Conservation (phyloP, 2,113 vertebrate genomes). For the Trachemys scripta region DNA sequence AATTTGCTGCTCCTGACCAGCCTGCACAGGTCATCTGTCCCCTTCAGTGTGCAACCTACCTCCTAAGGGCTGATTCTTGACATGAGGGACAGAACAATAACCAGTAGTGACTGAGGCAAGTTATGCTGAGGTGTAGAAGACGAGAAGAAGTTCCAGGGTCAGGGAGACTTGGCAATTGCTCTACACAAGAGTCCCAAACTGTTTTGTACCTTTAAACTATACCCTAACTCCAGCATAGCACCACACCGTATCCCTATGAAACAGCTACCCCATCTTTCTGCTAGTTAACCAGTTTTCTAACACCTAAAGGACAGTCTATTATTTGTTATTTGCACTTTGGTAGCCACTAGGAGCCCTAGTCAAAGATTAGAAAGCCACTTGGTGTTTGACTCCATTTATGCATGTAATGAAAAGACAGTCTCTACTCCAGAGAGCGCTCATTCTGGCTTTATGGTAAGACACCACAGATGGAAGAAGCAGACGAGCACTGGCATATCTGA, state of each 20-base stretch:
- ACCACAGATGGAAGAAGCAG: not conserved
- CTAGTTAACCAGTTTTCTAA: not conserved
- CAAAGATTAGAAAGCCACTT: not conserved
- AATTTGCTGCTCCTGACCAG: not conserved
- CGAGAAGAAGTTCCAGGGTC: not conserved
- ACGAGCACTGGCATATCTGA: not conserved
- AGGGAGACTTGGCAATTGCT: not conserved
- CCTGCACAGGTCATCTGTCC: not conserved
- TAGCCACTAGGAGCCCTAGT: not conserved
- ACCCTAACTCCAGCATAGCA: not conserved
- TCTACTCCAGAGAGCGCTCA: not conserved
- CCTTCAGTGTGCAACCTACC: not conserved
- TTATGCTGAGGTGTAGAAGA: not conserved
- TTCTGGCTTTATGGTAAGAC: no score
- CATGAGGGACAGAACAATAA: fast-evolving
- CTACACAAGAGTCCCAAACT: not conserved
- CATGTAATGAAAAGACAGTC: not conserved
- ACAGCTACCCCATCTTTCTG: fast-evolving
- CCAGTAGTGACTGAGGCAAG: not conserved
- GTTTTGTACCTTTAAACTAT: not conserved
- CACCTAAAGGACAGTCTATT: not conserved
- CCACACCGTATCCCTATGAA: not conserved
- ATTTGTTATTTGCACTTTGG: not conserved
- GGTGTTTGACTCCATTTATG: not conserved
- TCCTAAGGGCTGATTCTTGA: not conserved